These are phyloP conservation scores for Terrapene triunguis DNA, from an alignment of 2,113 vertebrate species.

Conservation along the genomic window DNA sequence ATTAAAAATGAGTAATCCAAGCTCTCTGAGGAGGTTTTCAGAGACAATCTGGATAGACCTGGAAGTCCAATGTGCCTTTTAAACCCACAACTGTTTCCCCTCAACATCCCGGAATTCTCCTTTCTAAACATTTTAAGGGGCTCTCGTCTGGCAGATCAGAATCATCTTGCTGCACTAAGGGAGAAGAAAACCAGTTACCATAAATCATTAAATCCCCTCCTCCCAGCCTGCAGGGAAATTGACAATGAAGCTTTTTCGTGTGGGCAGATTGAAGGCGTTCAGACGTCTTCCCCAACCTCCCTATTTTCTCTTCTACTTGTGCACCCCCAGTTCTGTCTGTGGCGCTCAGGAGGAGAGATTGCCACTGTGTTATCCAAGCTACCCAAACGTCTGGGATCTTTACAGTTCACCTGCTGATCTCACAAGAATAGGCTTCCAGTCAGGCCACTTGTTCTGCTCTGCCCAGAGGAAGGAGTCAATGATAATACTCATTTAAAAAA, in stretches of 20 bases:
- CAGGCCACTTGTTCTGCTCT: background rate
- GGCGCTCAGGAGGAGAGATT: background rate
- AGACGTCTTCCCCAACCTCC: background rate
- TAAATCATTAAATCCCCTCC: background rate
- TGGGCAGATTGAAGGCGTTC: fast-evolving
- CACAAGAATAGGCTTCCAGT: background rate
- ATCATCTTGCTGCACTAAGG: background rate
- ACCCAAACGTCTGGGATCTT: background rate
- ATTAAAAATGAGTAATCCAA: conserved; percentile 69
- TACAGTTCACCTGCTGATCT: background rate
- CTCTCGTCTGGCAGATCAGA: background rate
- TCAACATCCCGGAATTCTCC: background rate
- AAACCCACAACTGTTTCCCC: conserved; percentile 50
- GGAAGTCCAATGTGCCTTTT: conserved; percentile 36
- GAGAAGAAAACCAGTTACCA: background rate
- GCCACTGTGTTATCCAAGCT: fast-evolving
- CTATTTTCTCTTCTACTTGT: background rate
- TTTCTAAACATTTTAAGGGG: conserved; percentile 14
- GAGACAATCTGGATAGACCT: conserved; percentile 51
- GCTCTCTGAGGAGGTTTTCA: conserved; percentile 55
- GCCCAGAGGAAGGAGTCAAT: background rate
- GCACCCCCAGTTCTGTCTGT: background rate
- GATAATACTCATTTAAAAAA: background rate
- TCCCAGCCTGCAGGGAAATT: background rate
- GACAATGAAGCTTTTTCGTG: fast-evolving